Percentiles rank a stretch among this genome's conserved stretches.
Conservation (phyloP, 1,140 invertebrate genomes). For the Sipha flava region DNA sequence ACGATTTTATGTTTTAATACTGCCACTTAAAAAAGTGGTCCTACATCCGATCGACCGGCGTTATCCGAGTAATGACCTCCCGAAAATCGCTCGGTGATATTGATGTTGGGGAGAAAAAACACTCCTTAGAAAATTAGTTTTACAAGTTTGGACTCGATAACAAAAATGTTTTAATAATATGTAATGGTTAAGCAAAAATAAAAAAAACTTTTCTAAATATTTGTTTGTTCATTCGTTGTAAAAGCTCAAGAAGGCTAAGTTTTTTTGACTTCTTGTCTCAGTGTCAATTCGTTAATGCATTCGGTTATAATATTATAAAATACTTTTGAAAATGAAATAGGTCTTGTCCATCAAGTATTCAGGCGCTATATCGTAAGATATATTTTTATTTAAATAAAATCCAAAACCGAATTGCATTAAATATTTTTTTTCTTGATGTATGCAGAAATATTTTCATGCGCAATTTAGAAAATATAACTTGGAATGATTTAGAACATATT, state of each 20-base stretch:
- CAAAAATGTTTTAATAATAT: no score
- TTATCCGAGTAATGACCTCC: constrained; percentile 16
- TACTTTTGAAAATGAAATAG: background rate
- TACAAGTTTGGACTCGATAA: background rate
- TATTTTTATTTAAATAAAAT: background rate
- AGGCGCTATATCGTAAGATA: background rate
- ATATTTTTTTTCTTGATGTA: background rate
- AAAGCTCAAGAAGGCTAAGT: background rate
- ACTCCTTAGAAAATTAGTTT: background rate
- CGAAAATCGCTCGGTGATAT: background rate
- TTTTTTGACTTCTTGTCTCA: background rate
- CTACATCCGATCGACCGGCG: background rate
- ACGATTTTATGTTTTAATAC: background rate
- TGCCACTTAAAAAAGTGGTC: constrained; percentile 24
- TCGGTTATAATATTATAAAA: no score
- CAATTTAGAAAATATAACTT: background rate
- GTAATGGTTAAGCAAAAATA: background rate
- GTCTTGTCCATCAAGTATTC: background rate
- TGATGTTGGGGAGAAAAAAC: background rate
- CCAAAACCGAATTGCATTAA: background rate
- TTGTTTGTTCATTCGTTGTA: background rate
- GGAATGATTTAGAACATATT: background rate
- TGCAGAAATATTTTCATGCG: background rate
- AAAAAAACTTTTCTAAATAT: background rate
- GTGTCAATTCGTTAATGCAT: background rate